These are phyloP conservation scores for Acomys russatus DNA, from an alignment of 2,797 vertebrate species.

Conservation along the genomic window DNA sequence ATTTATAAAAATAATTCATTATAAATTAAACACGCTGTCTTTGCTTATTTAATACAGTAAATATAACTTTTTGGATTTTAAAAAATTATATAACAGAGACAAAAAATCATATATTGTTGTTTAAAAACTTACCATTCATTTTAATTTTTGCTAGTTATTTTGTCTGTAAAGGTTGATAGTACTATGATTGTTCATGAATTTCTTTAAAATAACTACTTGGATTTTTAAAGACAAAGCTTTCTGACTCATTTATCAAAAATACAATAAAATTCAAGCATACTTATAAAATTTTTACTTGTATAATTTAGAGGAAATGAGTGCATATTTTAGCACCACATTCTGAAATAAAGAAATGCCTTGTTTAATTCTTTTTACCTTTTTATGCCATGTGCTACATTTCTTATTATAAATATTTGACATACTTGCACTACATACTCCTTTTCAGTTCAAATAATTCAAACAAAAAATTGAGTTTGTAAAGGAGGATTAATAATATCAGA, in stretches of 20 bases:
- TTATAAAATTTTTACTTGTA: constrained; percentile 27
- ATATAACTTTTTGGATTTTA: constrained; percentile 32
- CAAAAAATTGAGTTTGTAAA: constrained; percentile 9
- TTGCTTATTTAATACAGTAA: constrained; percentile 37
- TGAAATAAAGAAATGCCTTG: not conserved
- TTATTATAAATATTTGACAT: not conserved
- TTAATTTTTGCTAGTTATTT: constrained; percentile 55
- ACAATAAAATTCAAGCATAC: constrained; percentile 33
- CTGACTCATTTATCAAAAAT: constrained; percentile 57
- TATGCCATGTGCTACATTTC: not conserved
- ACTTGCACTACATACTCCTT: not conserved
- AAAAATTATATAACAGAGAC: not conserved
- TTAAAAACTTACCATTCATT: constrained; percentile 22
- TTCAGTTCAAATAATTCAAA: constrained; percentile 21
- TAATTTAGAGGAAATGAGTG: constrained; percentile 20
- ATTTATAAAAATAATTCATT: not conserved
- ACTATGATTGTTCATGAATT: constrained; percentile 36
- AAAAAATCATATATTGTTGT: not conserved
- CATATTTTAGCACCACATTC: not conserved
- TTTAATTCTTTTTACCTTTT: not conserved
- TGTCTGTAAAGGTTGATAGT: constrained; percentile 28
- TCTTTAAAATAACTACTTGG: constrained; percentile 59
- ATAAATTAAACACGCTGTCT: not conserved
- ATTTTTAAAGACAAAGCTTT: constrained; percentile 35
- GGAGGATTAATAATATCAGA: constrained; percentile 17